Evolutionary conservation across 1,140 invertebrate species (phyloP).

Genomic region (Nautilus pompilius): DNA sequence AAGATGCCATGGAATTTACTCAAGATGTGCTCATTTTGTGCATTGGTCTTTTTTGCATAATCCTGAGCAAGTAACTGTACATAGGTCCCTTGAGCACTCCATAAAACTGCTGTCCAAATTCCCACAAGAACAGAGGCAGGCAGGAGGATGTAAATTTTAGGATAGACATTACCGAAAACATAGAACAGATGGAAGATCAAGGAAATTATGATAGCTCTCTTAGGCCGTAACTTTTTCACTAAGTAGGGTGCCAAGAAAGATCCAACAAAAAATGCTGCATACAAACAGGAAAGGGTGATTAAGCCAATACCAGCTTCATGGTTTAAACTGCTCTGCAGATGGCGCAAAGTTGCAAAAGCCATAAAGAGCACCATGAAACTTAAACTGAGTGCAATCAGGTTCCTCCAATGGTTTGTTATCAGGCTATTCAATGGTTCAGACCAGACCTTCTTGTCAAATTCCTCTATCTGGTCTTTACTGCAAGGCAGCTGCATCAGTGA

Average conservation of each 20-base stretch:
- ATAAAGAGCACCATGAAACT: slow-evolving; percentile 32
- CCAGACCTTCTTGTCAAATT: too few species aligned
- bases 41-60: slow-evolving; percentile 24
- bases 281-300: slow-evolving; percentile 25
- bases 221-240: slow-evolving; percentile 34
- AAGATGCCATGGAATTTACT: slow-evolving; percentile 43
- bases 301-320: slow-evolving; percentile 31
- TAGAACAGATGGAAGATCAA: slow-evolving; percentile 32
- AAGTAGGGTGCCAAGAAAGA: slow-evolving; percentile 35
- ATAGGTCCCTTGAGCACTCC: slow-evolving; percentile 44
- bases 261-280: slow-evolving; percentile 28
- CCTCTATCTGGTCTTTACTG: too few species aligned
- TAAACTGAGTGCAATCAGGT: slow-evolving; percentile 29
- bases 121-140: slow-evolving; percentile 32
- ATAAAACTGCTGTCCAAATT: slow-evolving; percentile 29
- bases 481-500: too few species aligned
- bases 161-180: slow-evolving; percentile 35
- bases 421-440: too few species aligned
- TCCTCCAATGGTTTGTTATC: slow-evolving; percentile 23
- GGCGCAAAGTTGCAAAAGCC: slow-evolving; percentile 35
- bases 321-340: slow-evolving; percentile 47
- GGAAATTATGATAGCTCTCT: slow-evolving; percentile 19
- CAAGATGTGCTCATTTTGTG: slow-evolving; percentile 29
- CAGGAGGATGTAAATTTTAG: slow-evolving; percentile 34
- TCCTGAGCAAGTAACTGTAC: slow-evolving; percentile 34